Base-by-base conservation (phyloP, 2,113 vertebrate genomes). In the Dicentrarchus labrax region DNA sequence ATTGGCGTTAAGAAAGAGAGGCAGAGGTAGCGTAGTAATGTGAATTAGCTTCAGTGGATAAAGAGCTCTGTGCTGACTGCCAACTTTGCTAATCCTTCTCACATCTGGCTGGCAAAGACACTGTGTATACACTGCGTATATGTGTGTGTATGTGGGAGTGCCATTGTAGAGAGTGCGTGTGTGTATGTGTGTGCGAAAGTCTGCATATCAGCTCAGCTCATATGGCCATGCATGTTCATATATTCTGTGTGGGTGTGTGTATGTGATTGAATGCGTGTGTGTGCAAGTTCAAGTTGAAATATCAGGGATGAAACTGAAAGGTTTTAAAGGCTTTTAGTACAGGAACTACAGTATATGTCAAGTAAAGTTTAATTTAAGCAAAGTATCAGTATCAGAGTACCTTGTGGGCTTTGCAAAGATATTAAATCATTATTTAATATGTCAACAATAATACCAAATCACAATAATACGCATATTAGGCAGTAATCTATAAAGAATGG, bases 1-100 rank as follows among this genome's bases (percentile, higher is more conserved):
- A 92, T 90, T 70, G 80, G 38, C n/a, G n/a, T 64, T 69, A 86
- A 82, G 82, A 86, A 69, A 80, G 85, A 64, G 53, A 72, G 77
- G 12, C 56, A 66, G 80, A 59, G 74, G 73, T 62, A 78, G 82
- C 66, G 82, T 85, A 76, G 83, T 80, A 87, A 93, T 92, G 87
- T 90, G 87, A 93, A 91, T 94, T 92, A 93, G 85, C 91, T 88
- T 60, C 88, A 89, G 90, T 81, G 89, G 89, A 90, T 93, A 87
- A 93, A 76, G 84, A 91, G 86, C 88, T 87, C 83, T 68, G 59
- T 86, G 76, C 56, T 86, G 75, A 75, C 80, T 94, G 92, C 93
- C 89, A 93, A 80, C 87, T 92, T 84, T 78, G 57, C 80, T 92
- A 88, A 93, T 92, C 91, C 88, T 72, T 56, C 73, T 82, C 80